Percentiles rank a stretch among this genome's conserved stretches.
Evolutionary conservation across 1,140 invertebrate genomes (phyloP).

Genomic region (Caenorhabditis brenneri): DNA sequence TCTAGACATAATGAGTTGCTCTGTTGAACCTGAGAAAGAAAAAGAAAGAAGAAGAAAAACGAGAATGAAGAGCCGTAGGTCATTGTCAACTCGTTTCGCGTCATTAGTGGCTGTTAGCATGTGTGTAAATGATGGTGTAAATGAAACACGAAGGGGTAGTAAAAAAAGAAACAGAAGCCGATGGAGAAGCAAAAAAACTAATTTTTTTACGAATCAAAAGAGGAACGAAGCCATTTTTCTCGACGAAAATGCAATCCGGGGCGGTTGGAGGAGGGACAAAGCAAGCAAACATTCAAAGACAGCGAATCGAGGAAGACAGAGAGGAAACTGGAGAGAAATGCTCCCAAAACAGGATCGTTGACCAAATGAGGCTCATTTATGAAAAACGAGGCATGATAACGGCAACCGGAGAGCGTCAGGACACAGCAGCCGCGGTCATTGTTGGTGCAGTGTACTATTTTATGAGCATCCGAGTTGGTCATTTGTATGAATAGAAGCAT

Average conservation of each 20-base stretch:
- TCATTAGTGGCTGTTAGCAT: constrained; percentile 12
- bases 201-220: neutral
- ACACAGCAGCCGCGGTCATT: neutral
- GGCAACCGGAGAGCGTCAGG: neutral
- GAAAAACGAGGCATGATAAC: constrained; percentile 24
- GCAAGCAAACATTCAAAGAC: constrained; percentile 19
- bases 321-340: neutral
- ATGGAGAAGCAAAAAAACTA: neutral
- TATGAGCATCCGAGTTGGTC: neutral
- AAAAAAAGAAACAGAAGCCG: neutral
- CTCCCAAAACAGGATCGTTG: constrained; percentile 14
- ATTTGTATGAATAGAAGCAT: neutral
- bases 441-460: constrained; percentile 7
- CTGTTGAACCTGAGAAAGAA: neutral
- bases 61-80: neutral
- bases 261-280: neutral
- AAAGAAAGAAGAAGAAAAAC: neutral
- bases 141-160: neutral
- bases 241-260: constrained; percentile 37
- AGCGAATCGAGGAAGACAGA: constrained; percentile 6
- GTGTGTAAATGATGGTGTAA: neutral
- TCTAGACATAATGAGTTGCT: neutral
- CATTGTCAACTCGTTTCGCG: constrained; percentile 11
- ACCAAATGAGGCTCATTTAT: constrained; percentile 25
- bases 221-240: constrained; percentile 30